Evolutionary conservation across 2,888 invertebrate species (phyloP).

Genomic region (Villa cingulata): DNA sequence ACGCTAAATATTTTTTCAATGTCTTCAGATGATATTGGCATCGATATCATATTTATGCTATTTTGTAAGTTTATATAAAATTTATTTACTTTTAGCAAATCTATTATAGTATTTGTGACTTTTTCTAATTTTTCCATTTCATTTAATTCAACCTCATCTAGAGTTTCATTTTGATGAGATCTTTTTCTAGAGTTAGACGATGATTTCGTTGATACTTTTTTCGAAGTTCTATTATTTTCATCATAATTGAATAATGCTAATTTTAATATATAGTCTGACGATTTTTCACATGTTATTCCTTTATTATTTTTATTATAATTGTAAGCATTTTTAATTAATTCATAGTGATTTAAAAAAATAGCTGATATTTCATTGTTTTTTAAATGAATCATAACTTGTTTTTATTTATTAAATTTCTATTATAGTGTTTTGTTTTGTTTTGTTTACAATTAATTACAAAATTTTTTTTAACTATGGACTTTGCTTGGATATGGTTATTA

Average conservation of each 20-base stretch:
- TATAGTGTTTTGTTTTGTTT: too few species aligned
- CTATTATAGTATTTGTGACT: neutral
- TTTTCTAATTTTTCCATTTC: neutral
- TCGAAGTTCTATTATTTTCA: neutral
- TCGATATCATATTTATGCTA: neutral
- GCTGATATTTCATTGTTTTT: constrained; percentile 11
- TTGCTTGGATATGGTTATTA: too few species aligned
- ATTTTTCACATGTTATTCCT: too few species aligned
- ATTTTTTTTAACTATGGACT: too few species aligned
- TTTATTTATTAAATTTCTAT: too few species aligned
- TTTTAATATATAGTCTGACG: constrained; percentile 16
- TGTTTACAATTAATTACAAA: too few species aligned
- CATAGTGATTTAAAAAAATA: constrained; percentile 22
- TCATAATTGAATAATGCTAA: constrained; percentile 22
- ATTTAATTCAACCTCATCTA: neutral
- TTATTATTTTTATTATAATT: neutral
- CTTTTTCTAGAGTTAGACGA: neutral
- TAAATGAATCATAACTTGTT: neutral
- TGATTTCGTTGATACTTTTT: neutral
- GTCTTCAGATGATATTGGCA: neutral
- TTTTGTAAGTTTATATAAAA: neutral
- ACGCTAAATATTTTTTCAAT: neutral
- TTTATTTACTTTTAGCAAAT: neutral
- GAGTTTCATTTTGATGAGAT: neutral
- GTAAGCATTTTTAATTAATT: constrained; percentile 22